Conservation (phyloP, 2,797 vertebrate species). For the Enteromius radiatus region DNA sequence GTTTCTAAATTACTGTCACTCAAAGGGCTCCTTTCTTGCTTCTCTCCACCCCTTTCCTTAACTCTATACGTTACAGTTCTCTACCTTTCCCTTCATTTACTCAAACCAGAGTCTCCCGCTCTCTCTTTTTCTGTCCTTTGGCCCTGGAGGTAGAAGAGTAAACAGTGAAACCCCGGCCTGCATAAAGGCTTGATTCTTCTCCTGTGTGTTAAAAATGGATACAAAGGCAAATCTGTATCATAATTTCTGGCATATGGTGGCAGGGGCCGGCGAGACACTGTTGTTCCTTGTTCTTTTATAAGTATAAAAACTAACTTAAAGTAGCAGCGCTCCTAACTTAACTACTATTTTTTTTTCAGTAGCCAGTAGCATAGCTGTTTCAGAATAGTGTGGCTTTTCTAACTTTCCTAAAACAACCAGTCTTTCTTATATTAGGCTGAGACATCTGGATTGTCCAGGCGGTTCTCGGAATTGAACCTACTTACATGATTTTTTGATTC, state of each 20-base stretch:
- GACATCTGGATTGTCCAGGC: background rate
- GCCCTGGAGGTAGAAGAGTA: conserved; percentile 79
- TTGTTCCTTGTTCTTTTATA: conserved; percentile 79
- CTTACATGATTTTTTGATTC: background rate
- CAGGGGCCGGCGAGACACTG: conserved; percentile 72
- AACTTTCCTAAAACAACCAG: background rate
- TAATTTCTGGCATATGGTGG: conserved; percentile 83
- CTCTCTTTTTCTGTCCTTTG: conserved; percentile 62
- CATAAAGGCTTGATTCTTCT: conserved; percentile 85
- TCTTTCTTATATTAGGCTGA: background rate
- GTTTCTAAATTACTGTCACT: conserved; percentile 81
- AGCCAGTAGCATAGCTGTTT: background rate
- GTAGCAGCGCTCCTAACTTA: conserved; percentile 8
- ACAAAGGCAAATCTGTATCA: conserved; percentile 86
- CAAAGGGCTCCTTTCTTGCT: conserved; percentile 78
- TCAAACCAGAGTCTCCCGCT: conserved; percentile 37
- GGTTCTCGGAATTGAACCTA: background rate
- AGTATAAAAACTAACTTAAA: conserved; percentile 21
- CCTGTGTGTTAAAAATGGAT: conserved; percentile 82
- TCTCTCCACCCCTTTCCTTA: conserved; percentile 43
- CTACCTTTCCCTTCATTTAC: conserved; percentile 42
- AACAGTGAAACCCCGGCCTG: conserved; percentile 75
- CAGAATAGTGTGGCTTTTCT: conserved; percentile 10
- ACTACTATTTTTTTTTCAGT: background rate
- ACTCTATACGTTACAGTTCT: conserved; percentile 48